Evolutionary conservation across 2,113 vertebrate genomes (phyloP).

Genomic region (Cebidichthys violaceus): DNA sequence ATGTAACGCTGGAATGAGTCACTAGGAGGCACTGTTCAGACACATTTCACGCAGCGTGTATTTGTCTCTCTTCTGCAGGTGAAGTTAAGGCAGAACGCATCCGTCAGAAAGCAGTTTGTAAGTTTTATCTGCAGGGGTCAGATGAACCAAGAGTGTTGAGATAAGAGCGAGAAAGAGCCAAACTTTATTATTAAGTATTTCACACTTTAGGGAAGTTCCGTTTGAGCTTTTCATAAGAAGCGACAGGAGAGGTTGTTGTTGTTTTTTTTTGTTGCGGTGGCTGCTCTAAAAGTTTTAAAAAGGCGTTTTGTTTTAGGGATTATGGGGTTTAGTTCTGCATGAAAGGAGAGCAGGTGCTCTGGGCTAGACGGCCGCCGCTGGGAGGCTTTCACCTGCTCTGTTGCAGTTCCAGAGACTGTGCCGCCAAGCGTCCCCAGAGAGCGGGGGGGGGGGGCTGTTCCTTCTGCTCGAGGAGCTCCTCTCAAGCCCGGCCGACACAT

Average conservation of each 20-base stretch:
- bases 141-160: not conserved
- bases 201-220: not conserved
- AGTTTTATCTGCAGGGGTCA: slow-evolving; percentile 16
- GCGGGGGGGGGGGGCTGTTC: slow-evolving; percentile 41
- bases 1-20: slow-evolving; percentile 57
- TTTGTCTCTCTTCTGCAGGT: slow-evolving; percentile 27
- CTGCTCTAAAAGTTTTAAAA: slow-evolving; percentile 38
- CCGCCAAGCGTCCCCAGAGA: slow-evolving; percentile 49
- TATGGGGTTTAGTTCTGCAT: slow-evolving; percentile 36
- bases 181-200: not conserved
- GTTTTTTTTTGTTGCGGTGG: too few species aligned
- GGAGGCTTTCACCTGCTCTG: slow-evolving; percentile 61
- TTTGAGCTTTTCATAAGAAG: not conserved
- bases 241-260: slow-evolving; percentile 34
- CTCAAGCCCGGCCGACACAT: slow-evolving; percentile 58
- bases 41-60: not conserved
- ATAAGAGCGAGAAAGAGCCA: not conserved
- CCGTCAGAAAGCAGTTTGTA: slow-evolving; percentile 27
- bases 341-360: slow-evolving; percentile 54
- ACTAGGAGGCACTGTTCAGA: slow-evolving; percentile 70
- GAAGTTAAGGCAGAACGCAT: slow-evolving; percentile 1
- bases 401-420: slow-evolving; percentile 41
- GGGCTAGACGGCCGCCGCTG: slow-evolving; percentile 42
- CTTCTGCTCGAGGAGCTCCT: slow-evolving; percentile 64
- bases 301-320: slow-evolving; percentile 48